Base-by-base conservation (phyloP, 2,113 vertebrate species). In the Genyomyrus donnyi region DNA sequence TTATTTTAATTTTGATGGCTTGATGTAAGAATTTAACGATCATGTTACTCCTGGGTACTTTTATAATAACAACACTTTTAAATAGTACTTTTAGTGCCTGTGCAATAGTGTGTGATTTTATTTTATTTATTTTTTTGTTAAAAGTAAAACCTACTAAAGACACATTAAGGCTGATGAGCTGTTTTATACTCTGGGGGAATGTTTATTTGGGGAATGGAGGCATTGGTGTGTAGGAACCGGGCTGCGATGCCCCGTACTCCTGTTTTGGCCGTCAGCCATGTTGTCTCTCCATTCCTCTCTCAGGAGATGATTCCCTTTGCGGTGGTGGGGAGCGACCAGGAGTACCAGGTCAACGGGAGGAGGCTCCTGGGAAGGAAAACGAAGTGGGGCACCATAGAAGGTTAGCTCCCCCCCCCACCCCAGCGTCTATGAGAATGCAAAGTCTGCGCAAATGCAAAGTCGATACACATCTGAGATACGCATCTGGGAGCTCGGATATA, bases 251-350 rank as follows among this genome's bases (percentile, higher is more conserved):
- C 52, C 15, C 1, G 1, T 27, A 4, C 62, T 27, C 62, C 31
- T 66, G 39, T 88, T 48, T 48, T 56, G 85, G n/a, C 50, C 49
- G 15, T 56, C 49, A 56, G 50, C 85, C 48, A 6, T 83, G 35
- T 91, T 50, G 90, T 62, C 62, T 50, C n/a, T 92, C 48, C 52
- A 27, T 92, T 24, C 83, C 19, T 66, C 53, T 85, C 10, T 89
- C 93, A 99, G 98, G 98, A 98, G 95, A 99, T 99, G 97, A 98
- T 99, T 91, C 98, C 98, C 0, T 99, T 99, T 91, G 98, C 98
- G 4, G 98, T 99, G 92, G 98, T 99, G 92, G 98, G 98, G 91
- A 99, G 98, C 88, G 97, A 99, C 95, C 98, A 98, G 89, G 98
- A 99, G 92, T 99, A 99, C 93, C 98, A 99, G 92, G 97, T 99